These are phyloP conservation scores for Mirounga angustirostris DNA, from an alignment of 2,113 vertebrate species.

Conservation along the genomic window DNA sequence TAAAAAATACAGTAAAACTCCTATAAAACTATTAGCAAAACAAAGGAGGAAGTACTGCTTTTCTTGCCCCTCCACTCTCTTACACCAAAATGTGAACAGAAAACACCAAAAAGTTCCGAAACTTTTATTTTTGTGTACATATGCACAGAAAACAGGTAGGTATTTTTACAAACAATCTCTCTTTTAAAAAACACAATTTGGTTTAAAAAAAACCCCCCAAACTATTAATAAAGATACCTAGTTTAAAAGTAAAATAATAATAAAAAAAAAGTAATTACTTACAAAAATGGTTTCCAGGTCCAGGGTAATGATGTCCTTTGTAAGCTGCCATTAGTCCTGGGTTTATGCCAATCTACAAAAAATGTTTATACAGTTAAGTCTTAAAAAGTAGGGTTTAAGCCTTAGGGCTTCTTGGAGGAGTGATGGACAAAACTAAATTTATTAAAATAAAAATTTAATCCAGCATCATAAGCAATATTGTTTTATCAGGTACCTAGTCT, in stretches of 20 bases:
- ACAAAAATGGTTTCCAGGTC: conserved; percentile 99
- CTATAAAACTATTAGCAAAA: not conserved
- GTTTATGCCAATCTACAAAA: conserved; percentile 97
- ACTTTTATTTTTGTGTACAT: not conserved
- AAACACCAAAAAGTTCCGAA: not conserved
- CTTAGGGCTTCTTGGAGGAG: not conserved
- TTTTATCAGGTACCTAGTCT: not conserved
- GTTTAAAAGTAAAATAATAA: conserved; percentile 20
- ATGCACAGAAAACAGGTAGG: not conserved
- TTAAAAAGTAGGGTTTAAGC: not conserved
- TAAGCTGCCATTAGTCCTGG: conserved; percentile 98
- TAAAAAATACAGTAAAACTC: not conserved
- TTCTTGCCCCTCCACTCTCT: not conserved
- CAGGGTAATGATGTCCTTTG: conserved; percentile 98
- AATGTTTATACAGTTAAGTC: conserved; percentile 47
- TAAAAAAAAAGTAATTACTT: conserved; percentile 80
- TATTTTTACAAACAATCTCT: not conserved
- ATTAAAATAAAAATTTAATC: conserved; percentile 30
- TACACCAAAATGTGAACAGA: not conserved
- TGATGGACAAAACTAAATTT: not conserved
- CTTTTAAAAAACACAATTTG: not conserved
- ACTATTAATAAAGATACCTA: not conserved
- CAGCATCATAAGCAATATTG: not conserved
- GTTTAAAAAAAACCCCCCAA: not conserved
- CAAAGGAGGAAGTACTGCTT: not conserved